Base-by-base conservation (phyloP, 2,888 invertebrate genomes). In the Elmis aenea region DNA sequence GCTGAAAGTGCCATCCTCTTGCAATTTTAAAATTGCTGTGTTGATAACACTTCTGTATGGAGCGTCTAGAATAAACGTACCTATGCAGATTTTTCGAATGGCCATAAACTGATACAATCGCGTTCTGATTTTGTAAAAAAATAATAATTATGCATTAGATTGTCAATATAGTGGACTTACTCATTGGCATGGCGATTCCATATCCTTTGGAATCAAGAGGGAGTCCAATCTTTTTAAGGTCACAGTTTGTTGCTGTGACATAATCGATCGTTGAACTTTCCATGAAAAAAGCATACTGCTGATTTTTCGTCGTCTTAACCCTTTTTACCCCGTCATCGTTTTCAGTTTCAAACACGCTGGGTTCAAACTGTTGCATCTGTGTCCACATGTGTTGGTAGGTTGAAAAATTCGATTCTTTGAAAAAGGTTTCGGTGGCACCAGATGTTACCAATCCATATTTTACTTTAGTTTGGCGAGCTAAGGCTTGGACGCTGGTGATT, bases 201-300 rank as follows among this genome's bases (percentile, higher is more conserved):
- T 94, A 95, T 54, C 92, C 92, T 63, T 94, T 93, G 28, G 85
- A 84, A 61, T 94, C 93, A 32, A 94, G 72, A 53, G 81, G 76
- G 5, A 78, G 75, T 1, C 91, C 89, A 5, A 89, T 81, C 72
- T 87, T 85, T 59, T 79, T 83, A 45, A 94, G 73, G 26, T 88
- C 83, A 59, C 94, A 95, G 54, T 89, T 77, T 40, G 87, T 74
- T 65, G 91, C 86, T 45, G 87, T 76, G 54, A 83, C 84, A 67
- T 94, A 99, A 66, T 99, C 96, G 46, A 97, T 84, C 1, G 86
- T 84, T 0, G 93, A 87, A 3, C 92, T 94, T 70, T 97, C 97
- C 91, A 96, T 94, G 26, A 99, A 73, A 64, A 86, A 97, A 2
- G 97, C 97, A 65, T 93, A 97, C 31, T 74, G 75, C 32, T 83